These are phyloP conservation scores for Sepiola atlantica DNA, from an alignment of 2,888 invertebrate species.

Conservation along the genomic window DNA sequence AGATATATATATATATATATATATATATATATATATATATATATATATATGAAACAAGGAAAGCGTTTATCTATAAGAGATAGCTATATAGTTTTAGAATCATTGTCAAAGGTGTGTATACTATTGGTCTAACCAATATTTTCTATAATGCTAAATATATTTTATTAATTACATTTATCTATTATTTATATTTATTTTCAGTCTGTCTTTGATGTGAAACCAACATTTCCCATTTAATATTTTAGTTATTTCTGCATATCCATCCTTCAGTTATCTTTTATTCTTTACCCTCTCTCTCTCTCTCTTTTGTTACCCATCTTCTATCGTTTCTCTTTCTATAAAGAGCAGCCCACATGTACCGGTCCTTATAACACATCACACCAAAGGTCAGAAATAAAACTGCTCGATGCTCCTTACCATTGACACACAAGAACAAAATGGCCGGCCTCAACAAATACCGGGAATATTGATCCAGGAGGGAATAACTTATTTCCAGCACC, in stretches of 20 bases:
- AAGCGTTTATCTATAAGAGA: too few species aligned
- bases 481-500: slow-evolving; percentile 2
- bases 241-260: neutral
- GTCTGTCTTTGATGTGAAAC: neutral
- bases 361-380: neutral
- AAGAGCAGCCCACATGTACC: neutral
- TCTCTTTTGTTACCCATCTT: neutral
- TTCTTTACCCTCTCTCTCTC: neutral
- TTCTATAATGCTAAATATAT: too few species aligned
- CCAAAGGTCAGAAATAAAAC: neutral
- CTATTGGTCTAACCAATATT: too few species aligned
- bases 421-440: neutral
- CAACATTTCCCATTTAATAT: neutral
- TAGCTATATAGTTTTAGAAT: too few species aligned
- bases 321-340: neutral
- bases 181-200: too few species aligned
- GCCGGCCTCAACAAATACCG: neutral
- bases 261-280: neutral
- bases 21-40: too few species aligned
- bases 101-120: too few species aligned
- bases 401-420: neutral
- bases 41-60: too few species aligned
- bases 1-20: too few species aligned
- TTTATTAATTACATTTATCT: too few species aligned
- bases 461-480: neutral